Conservation (phyloP, 2,888 invertebrate species). For the Tetrapedia diversipes region DNA sequence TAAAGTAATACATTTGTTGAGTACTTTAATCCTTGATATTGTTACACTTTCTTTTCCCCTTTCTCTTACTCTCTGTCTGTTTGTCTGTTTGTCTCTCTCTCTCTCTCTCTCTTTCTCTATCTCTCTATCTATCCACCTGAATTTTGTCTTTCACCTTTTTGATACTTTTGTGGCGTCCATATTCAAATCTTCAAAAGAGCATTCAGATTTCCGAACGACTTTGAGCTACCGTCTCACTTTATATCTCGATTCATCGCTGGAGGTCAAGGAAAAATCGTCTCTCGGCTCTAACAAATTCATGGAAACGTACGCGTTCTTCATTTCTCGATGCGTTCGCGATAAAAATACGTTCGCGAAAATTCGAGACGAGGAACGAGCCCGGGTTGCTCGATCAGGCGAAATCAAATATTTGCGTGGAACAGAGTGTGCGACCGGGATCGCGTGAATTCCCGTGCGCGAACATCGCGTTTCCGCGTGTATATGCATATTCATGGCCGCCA, state of each 20-base stretch:
- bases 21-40: too few species aligned
- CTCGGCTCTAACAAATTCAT: not conserved
- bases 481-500: not conserved
- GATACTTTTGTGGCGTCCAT: too few species aligned
- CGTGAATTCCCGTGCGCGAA: slow-evolving; percentile 6
- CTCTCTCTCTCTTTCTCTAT: too few species aligned
- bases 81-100: too few species aligned
- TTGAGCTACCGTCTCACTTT: too few species aligned
- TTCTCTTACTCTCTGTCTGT: too few species aligned
- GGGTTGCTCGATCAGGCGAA: slow-evolving; percentile 29
- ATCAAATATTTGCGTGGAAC: slow-evolving; percentile 62
- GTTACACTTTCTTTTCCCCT: too few species aligned
- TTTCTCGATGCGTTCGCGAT: slow-evolving; percentile 9
- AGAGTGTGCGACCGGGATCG: slow-evolving; percentile 32
- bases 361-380: not conserved
- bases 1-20: too few species aligned
- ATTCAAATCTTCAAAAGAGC: too few species aligned
- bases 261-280: slow-evolving; percentile 11
- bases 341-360: slow-evolving; percentile 53
- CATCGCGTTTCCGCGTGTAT: not conserved
- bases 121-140: too few species aligned
- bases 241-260: slow-evolving; percentile 1
- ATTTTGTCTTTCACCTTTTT: too few species aligned
- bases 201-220: too few species aligned
- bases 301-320: not conserved